These are phyloP conservation scores for Apocheima hispidaria DNA, from an alignment of 2,888 invertebrate species.

Conservation along the genomic window DNA sequence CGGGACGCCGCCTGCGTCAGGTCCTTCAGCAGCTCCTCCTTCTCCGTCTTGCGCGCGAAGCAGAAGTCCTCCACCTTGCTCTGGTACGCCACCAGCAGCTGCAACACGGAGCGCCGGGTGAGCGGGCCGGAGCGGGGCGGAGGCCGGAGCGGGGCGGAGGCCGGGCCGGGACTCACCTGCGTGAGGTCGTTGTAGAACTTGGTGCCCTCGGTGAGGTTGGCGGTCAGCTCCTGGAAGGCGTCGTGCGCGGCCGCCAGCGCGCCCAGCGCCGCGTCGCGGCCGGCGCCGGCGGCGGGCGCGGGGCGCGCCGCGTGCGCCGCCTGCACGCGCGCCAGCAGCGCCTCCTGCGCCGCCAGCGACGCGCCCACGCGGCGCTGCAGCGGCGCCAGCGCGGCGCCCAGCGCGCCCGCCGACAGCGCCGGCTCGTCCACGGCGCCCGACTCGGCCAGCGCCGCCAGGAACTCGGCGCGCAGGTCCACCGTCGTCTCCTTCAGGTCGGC, in stretches of 20 bases:
- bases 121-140: background rate
- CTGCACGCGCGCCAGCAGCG: slow-evolving; percentile 88
- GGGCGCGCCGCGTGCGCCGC: slow-evolving; percentile 47
- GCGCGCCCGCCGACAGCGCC: slow-evolving; percentile 94
- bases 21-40: slow-evolving; percentile 98
- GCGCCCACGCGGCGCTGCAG: slow-evolving; percentile 86
- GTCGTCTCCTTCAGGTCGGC: slow-evolving; percentile 88
- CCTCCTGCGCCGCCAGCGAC: slow-evolving; percentile 88
- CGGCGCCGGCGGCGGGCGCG: slow-evolving; percentile 88
- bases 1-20: slow-evolving; percentile 93
- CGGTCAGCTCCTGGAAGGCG: slow-evolving; percentile 95
- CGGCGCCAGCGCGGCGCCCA: slow-evolving; percentile 86
- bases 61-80: slow-evolving; percentile 99
- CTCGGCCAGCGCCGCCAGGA: slow-evolving; percentile 88
- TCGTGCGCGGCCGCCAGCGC: slow-evolving; percentile 96
- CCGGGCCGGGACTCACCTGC: slow-evolving; percentile 80
- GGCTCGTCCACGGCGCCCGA: slow-evolving; percentile 93
- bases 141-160: background rate
- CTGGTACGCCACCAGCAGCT: slow-evolving; percentile 97
- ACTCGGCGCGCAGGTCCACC: slow-evolving; percentile 85
- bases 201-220: slow-evolving; percentile 97
- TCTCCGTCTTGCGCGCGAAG: slow-evolving; percentile 99
- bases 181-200: slow-evolving; percentile 98
- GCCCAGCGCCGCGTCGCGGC: slow-evolving; percentile 90
- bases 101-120: slow-evolving; percentile 47